phyloP scores from a whole-genome alignment of 2,888 invertebrate species.

The Drosophila tripunctata region DNA sequence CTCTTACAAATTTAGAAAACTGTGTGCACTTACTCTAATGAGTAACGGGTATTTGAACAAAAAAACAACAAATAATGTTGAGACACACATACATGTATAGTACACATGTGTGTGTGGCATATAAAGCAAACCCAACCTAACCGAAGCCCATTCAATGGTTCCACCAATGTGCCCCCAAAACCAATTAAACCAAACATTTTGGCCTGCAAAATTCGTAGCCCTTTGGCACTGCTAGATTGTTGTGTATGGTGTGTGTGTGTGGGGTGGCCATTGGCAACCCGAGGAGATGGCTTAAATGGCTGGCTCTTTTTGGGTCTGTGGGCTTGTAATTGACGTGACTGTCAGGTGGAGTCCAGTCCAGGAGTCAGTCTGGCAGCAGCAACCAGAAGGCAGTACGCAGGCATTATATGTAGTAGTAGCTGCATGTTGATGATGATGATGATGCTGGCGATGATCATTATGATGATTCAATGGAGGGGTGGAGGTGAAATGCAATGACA shows the following conservation, averaged over 20 bases:
- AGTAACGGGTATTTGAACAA: neutral
- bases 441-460: too few relatives aligned
- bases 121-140: conserved; percentile 34
- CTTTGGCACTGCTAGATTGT: conserved; percentile 49
- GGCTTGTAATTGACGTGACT: conserved; percentile 48
- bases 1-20: too few relatives aligned
- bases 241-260: conserved; percentile 4
- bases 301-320: conserved; percentile 19
- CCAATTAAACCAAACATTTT: conserved; percentile 78
- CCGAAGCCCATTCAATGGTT: conserved; percentile 46
- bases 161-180: conserved; percentile 58
- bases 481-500: conserved; percentile 54
- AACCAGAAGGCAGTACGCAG: conserved; percentile 8
- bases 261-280: conserved; percentile 9
- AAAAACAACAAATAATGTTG: too few relatives aligned
- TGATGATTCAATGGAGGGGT: conserved; percentile 3
- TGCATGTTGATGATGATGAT: too few relatives aligned
- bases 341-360: conserved; percentile 13
- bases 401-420: conserved; percentile 40
- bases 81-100: conserved; percentile 20
- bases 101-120: conserved; percentile 29
- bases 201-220: conserved; percentile 52
- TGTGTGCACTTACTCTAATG: neutral
- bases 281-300: conserved; percentile 39
- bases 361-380: conserved; percentile 4